Percentiles rank a stretch among this genome's conserved stretches.
phyloP scores from a whole-genome alignment of 2,113 vertebrate genomes.

The Daboia siamensis region DNA sequence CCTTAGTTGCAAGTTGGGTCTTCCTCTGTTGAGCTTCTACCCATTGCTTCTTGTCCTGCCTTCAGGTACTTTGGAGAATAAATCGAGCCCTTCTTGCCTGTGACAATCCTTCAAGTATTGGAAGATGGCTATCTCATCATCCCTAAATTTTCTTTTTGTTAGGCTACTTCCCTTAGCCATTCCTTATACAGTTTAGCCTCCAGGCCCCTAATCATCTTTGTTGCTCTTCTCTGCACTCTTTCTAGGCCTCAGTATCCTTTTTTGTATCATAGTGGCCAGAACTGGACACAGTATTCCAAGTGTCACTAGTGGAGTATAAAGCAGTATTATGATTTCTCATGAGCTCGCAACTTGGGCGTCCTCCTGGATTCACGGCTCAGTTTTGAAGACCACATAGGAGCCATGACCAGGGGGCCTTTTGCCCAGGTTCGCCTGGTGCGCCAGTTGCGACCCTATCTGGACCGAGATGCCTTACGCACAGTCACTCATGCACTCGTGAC shows the following conservation, averaged over 20 bases:
- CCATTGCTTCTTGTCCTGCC: neutral
- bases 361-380: no score
- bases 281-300: no score
- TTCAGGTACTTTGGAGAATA: neutral
- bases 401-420: no score
- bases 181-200: neutral
- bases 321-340: neutral
- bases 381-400: no score
- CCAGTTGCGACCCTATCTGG: no score
- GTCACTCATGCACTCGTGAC: no score
- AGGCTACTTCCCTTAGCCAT: neutral
- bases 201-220: neutral
- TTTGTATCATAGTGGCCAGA: no score
- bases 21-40: neutral
- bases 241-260: neutral
- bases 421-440: no score
- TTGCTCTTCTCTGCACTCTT: neutral
- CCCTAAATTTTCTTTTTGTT: neutral
- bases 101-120: no score
- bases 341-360: no score
- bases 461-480: no score
- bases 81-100: no score
- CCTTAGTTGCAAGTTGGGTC: neutral
- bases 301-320: neutral
- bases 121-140: neutral